Conservation (phyloP, 2,113 vertebrate genomes). For the Nothoprocta perdicaria region DNA sequence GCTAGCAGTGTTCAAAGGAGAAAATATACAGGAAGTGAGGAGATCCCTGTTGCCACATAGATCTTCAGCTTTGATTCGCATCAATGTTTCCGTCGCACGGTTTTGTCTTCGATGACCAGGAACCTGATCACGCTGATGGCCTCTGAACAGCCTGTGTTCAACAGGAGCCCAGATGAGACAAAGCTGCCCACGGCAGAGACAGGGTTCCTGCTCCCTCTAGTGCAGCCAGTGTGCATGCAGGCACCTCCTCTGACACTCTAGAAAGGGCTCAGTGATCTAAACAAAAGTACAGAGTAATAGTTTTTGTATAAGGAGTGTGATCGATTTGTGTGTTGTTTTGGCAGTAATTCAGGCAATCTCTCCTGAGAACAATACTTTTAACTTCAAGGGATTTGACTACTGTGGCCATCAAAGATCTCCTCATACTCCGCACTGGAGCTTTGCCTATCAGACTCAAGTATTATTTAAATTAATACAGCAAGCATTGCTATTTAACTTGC, state of each 20-base stretch:
- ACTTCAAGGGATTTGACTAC: not conserved
- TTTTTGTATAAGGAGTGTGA: not conserved
- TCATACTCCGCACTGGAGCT: not conserved
- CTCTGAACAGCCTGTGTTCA: not conserved
- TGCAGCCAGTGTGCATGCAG: constrained; percentile 37
- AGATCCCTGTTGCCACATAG: not conserved
- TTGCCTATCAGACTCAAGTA: not conserved
- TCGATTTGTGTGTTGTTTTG: not conserved
- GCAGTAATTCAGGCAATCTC: not conserved
- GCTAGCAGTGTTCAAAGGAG: not conserved
- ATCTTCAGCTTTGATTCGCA: not conserved
- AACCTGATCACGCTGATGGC: not conserved
- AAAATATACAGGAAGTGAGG: not conserved
- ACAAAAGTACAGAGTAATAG: not conserved
- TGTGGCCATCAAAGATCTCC: not conserved
- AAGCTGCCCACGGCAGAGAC: not conserved
- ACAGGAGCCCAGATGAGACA: not conserved
- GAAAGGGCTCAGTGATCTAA: not conserved
- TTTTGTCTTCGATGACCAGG: not conserved
- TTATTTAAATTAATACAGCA: not conserved
- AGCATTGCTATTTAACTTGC: not conserved
- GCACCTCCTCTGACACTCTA: not conserved
- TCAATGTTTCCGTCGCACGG: not conserved
- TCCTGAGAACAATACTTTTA: not conserved
- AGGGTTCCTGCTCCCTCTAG: constrained; percentile 56